A percentile compares a stretch with the other conserved stretches of the same genome.
Conservation (phyloP, 1,140 invertebrate genomes). For the Physella acuta region DNA sequence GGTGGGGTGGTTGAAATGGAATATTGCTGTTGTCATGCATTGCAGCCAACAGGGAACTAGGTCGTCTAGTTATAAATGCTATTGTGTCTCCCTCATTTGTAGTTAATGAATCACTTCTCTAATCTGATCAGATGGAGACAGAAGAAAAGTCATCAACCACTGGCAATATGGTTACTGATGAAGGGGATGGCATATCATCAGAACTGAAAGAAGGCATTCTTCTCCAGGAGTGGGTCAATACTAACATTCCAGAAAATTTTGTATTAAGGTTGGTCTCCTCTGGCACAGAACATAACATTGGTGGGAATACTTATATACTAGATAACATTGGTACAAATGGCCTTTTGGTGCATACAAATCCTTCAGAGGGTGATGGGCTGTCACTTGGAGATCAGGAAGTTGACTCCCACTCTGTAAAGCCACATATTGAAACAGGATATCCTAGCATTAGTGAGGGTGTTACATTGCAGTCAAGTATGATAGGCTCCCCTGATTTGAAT, state of each 20-base stretch:
- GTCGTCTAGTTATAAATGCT: neutral
- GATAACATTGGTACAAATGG: neutral
- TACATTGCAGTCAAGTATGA: neutral
- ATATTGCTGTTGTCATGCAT: too few species aligned
- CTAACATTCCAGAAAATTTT: constrained; percentile 8
- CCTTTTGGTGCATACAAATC: neutral
- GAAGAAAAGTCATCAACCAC: neutral
- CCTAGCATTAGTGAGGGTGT: neutral
- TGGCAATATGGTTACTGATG: neutral
- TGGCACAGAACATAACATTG: neutral
- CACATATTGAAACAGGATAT: neutral
- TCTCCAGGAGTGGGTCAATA: constrained; percentile 8
- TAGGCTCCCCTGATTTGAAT: constrained; percentile 13
- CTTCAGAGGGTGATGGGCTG: neutral
- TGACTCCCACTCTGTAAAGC: neutral
- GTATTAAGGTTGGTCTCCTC: constrained; percentile 5
- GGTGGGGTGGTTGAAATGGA: too few species aligned
- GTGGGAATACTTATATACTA: neutral
- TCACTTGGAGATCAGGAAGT: neutral
- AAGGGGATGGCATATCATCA: neutral
- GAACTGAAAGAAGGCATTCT: constrained; percentile 5
- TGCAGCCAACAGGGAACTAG: too few species aligned
- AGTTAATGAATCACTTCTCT: neutral
- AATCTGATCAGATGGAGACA: neutral
- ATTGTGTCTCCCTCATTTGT: neutral